phyloP scores from a whole-genome alignment of 2,888 invertebrate genomes.

The Plagiodera versicolora region DNA sequence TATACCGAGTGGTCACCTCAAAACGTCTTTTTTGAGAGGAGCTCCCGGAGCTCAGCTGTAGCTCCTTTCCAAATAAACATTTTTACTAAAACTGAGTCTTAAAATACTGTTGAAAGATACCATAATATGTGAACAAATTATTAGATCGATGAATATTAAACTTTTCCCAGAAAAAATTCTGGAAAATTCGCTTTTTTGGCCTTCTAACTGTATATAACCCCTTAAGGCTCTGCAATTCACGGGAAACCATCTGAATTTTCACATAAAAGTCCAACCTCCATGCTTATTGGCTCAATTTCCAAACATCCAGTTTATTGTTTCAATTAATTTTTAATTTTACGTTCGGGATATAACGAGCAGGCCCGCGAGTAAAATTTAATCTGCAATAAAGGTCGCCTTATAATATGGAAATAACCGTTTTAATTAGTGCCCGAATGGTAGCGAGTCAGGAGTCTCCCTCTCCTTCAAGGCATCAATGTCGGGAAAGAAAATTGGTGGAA shows the following conservation, averaged over 20 bases:
- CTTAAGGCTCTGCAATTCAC: no score
- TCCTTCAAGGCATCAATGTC: not conserved
- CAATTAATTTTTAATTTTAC: slow-evolving; percentile 14
- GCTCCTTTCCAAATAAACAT: no score
- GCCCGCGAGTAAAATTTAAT: slow-evolving; percentile 13
- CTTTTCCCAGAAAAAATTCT: no score
- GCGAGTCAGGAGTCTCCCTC: not conserved
- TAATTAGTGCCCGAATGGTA: slow-evolving; percentile 6
- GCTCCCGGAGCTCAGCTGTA: no score
- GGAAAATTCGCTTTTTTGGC: no score
- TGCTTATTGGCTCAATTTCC: not conserved
- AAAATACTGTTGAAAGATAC: no score
- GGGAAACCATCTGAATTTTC: not conserved
- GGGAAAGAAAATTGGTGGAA: not conserved
- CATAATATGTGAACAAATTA: no score
- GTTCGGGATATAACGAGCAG: slow-evolving; percentile 3
- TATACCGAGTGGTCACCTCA: no score
- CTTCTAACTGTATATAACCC: no score
- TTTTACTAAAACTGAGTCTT: no score
- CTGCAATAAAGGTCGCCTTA: slow-evolving; percentile 11
- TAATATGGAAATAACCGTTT: slow-evolving; percentile 16
- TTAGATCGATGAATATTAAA: no score
- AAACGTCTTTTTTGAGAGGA: no score
- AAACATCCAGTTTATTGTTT: slow-evolving; percentile 12
- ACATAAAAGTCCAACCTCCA: not conserved